phyloP scores from a whole-genome alignment of 2,888 invertebrate genomes.

The Ganaspis brasiliensis region DNA sequence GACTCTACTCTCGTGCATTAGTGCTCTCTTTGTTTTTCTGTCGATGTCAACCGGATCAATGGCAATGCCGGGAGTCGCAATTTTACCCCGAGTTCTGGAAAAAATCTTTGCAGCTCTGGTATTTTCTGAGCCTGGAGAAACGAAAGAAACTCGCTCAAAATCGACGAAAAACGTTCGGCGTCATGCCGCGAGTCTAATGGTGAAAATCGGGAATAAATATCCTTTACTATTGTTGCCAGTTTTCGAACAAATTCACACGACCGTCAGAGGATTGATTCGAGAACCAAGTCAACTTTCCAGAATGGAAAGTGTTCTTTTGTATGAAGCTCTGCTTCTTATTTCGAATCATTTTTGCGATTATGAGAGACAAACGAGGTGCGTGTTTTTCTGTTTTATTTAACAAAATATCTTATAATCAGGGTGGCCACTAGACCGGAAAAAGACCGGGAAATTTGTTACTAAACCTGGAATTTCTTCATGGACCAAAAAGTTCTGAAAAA shows the following conservation, averaged over 20 bases:
- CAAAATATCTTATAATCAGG: too few species aligned
- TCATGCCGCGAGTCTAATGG: slow-evolving; percentile 94
- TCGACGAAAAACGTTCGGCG: slow-evolving; percentile 92
- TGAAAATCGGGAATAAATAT: slow-evolving; percentile 94
- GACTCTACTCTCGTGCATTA: slow-evolving; percentile 93
- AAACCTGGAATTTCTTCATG: too few species aligned
- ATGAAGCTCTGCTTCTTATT: slow-evolving; percentile 90
- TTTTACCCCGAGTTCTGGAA: slow-evolving; percentile 90
- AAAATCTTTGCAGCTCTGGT: slow-evolving; percentile 94
- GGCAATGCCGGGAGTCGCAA: slow-evolving; percentile 85
- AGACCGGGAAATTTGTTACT: too few species aligned
- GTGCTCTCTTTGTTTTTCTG: slow-evolving; percentile 94
- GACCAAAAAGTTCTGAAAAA: too few species aligned
- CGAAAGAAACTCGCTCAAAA: slow-evolving; percentile 86
- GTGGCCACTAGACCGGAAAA: too few species aligned
- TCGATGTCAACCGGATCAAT: slow-evolving; percentile 93
- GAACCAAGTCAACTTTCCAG: slow-evolving; percentile 88
- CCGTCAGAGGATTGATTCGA: slow-evolving; percentile 87
- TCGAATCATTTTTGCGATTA: slow-evolving; percentile 96
- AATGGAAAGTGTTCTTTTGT: slow-evolving; percentile 91
- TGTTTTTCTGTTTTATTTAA: slow-evolving; percentile 69
- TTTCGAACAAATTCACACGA: slow-evolving; percentile 91
- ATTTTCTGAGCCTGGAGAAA: slow-evolving; percentile 86
- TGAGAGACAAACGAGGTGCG: slow-evolving; percentile 86
- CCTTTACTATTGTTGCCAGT: slow-evolving; percentile 92